These are phyloP conservation scores for Lagopus muta DNA, from an alignment of 2,113 vertebrate species.

Conservation along the genomic window DNA sequence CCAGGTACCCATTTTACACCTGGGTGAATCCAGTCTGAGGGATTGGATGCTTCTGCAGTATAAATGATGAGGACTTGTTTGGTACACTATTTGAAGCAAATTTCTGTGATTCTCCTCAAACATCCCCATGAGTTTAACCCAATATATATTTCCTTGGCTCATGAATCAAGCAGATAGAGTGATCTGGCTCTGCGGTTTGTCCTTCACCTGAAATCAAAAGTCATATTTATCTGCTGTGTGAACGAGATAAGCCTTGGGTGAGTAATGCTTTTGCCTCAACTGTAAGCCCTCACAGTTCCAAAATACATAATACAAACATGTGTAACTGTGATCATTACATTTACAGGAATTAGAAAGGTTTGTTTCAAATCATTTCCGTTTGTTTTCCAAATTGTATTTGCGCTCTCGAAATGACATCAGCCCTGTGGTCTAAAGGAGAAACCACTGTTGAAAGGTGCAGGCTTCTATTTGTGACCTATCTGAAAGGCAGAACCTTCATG, in stretches of 20 bases:
- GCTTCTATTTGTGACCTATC: background rate
- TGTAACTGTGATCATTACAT: background rate
- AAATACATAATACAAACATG: conserved; percentile 25
- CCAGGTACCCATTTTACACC: background rate
- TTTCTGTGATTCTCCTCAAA: background rate
- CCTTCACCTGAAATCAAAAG: conserved; percentile 51
- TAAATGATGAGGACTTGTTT: background rate
- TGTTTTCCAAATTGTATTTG: conserved; percentile 10
- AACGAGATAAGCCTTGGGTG: conserved; percentile 29
- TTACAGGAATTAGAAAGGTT: conserved; percentile 7
- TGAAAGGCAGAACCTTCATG: background rate
- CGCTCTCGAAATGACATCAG: background rate
- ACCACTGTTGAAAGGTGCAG: background rate
- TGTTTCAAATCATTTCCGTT: background rate
- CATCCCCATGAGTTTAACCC: background rate
- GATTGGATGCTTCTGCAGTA: background rate
- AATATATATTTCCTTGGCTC: background rate
- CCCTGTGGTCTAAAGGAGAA: background rate
- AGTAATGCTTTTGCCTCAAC: background rate
- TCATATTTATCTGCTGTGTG: conserved; percentile 1
- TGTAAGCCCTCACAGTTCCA: background rate
- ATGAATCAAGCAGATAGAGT: background rate
- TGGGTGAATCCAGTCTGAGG: background rate
- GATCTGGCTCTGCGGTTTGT: background rate
- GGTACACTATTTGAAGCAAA: background rate